Evolutionary conservation across 2,113 vertebrate species (phyloP).

Genomic region (Apteryx mantelli): DNA sequence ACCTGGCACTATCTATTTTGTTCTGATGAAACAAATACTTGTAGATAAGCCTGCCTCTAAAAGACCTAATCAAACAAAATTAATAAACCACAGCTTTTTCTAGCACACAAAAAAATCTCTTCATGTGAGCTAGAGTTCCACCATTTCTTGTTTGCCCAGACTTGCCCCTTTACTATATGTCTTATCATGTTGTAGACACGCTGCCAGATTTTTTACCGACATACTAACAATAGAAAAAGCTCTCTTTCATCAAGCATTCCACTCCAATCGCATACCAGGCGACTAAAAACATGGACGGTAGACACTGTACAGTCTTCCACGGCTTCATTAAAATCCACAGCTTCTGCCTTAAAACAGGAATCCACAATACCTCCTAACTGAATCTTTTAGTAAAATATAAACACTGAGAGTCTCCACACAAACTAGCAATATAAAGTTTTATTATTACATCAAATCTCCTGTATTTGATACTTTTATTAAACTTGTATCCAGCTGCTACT

Average conservation of each 20-base stretch:
- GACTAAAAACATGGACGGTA: background rate
- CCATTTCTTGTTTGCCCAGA: constrained; percentile 33
- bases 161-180: background rate
- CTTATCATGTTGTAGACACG: constrained; percentile 11
- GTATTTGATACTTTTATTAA: background rate
- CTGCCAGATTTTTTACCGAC: background rate
- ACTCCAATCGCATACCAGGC: background rate
- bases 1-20: background rate
- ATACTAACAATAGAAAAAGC: constrained; percentile 7
- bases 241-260: constrained; percentile 1
- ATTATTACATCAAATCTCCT: background rate
- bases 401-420: background rate
- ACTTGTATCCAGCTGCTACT: background rate
- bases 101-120: background rate
- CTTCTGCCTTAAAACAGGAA: background rate
- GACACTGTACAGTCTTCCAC: background rate
- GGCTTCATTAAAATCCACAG: background rate
- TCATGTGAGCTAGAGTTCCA: background rate
- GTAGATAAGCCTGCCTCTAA: background rate
- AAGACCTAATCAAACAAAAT: background rate
- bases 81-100: background rate
- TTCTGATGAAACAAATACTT: background rate
- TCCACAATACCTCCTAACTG: background rate
- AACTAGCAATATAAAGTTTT: background rate
- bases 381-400: background rate